Evolutionary conservation across 2,113 vertebrate genomes (phyloP), one percentile per base, ranked within the genome.

Genomic region (Rafetus swinhoei): DNA sequence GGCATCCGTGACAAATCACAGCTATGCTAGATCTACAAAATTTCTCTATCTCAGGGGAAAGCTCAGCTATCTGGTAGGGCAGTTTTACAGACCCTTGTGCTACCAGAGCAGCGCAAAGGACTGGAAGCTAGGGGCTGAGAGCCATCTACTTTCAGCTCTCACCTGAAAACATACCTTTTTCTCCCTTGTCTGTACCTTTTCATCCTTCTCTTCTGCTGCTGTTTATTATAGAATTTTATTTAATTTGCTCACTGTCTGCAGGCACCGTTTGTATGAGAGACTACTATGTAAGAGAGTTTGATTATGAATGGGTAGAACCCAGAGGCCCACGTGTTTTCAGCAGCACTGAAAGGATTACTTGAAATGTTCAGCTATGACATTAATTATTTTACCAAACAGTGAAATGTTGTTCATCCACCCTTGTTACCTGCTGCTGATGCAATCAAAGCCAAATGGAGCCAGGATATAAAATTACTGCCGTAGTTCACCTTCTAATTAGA

Each of bases 331-430:
- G 18, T 72, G 39, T 97, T 96, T 95, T 92, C 84, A 93, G 82
- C 82, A 91, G 82, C 79, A 56, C 77, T 96, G 95, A 97, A 97
- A 97, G 93, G 92, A 93, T 96, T 97, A 97, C 97, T 94, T 97
- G 96, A 97, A 95, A 93, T 54, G 65, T 82, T 90, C 92, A 94
- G 85, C 80, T 88, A 93, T 85, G 94, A 72, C 62, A 84, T 95
- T 96, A 95, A 97, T 97, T 94, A 96, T 91, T 96, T 94, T 92
- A 87, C 92, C 83, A 80, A 96, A 96, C 81, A 97, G 95, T 87
- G 90, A 93, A 94, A 90, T 1, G 0, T 57, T 96, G 90, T 97
- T 97, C 96, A 97, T 50, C 29, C 27, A 93, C 57, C 53, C 93
- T 96, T 91, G 93, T 92, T 95, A 96, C 95, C 92, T 95, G 89